A percentile compares a stretch with the other conserved stretches of the same genome.
These are phyloP conservation scores for Tenthredo scrophulariae DNA, from an alignment of 2,888 invertebrate genomes.

Conservation along the genomic window DNA sequence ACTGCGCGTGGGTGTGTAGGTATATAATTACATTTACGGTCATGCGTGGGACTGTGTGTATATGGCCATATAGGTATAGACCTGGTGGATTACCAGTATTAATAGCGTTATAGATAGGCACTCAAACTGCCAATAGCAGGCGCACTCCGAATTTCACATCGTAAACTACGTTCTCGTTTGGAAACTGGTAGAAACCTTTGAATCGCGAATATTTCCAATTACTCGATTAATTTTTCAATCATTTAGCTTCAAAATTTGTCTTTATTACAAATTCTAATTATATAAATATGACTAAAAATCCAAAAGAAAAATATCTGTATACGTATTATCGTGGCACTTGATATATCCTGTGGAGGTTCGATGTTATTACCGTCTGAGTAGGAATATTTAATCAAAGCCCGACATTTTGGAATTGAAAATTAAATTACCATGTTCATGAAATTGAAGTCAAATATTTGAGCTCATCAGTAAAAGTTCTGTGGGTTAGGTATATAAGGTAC, in stretches of 20 bases:
- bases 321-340: not conserved
- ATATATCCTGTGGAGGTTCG: not conserved
- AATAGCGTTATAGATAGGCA: conserved; percentile 47
- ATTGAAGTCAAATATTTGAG: not conserved
- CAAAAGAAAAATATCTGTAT: not conserved
- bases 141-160: conserved; percentile 11
- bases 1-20: not conserved
- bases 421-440: not conserved
- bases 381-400: not conserved
- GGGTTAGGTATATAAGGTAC: not conserved
- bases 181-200: not conserved
- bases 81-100: conserved; percentile 17
- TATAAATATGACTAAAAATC: not conserved
- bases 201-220: conserved; percentile 11
- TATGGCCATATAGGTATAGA: not conserved
- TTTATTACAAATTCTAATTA: not conserved
- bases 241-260: not conserved
- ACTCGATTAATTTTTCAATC: not conserved
- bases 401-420: not conserved
- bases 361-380: not conserved
- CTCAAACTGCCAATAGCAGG: conserved; percentile 47
- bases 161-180: conserved; percentile 19
- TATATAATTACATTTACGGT: not conserved
- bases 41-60: not conserved
- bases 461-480: not conserved